Evolutionary conservation across 2,888 invertebrate genomes (phyloP).

Genomic region (Trichogramma evanescens): DNA sequence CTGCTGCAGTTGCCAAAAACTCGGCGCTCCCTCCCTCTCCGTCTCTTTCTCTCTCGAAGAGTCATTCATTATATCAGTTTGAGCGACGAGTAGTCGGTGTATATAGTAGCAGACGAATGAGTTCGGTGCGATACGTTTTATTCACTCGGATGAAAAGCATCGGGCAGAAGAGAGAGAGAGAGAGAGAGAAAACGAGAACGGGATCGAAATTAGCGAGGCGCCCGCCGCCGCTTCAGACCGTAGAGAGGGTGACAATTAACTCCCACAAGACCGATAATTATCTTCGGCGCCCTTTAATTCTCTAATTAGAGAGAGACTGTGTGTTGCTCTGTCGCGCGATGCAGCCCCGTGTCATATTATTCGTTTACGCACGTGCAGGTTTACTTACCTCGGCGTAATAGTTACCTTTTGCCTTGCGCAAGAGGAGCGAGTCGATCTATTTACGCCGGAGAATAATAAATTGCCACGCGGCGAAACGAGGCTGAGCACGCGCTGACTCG

Average conservation of each 20-base stretch:
- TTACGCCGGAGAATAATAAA: no score
- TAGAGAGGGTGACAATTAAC: conserved; percentile 19
- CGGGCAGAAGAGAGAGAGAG: neutral
- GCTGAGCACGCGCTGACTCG: conserved; percentile 2
- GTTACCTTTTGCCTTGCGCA: no score
- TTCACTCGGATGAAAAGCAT: conserved; percentile 13
- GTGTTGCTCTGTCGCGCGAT: neutral
- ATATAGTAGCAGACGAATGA: neutral
- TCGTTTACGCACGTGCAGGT: no score
- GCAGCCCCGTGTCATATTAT: no score
- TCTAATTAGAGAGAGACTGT: conserved; percentile 16
- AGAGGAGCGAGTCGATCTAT: no score
- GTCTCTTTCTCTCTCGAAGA: neutral
- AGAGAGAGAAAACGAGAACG: neutral
- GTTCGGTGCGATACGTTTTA: conserved; percentile 1
- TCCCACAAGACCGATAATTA: conserved; percentile 16
- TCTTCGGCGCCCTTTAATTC: conserved; percentile 21
- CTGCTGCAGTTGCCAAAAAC: no score
- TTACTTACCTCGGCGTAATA: no score
- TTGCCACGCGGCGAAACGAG: neutral
- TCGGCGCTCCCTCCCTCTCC: neutral
- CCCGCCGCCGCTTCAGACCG: neutral
- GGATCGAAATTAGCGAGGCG: neutral
- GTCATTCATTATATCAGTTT: no score
- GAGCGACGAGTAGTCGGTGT: no score